Base-by-base conservation (phyloP, 2,888 invertebrate species). In the Sabatieria punctata region DNA sequence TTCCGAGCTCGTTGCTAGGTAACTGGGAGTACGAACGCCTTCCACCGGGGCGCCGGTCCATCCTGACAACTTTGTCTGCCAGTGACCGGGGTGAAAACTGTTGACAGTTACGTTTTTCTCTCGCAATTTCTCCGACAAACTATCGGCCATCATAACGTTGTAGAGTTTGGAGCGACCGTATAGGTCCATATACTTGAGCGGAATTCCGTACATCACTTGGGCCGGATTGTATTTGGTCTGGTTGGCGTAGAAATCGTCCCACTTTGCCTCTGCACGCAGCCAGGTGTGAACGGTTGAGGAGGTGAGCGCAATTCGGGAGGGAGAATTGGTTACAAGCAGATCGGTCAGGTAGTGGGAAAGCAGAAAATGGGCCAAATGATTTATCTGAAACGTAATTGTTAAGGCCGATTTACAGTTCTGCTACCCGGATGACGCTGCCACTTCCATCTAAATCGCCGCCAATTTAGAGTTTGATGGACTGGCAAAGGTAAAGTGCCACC, bases 351-450 rank as follows among this genome's bases (percentile, higher is more conserved):
- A n/a, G 21, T 40, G 11, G 42, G 24, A 21, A 6, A 45, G 40
- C 13, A 45, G 45, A 45, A 45, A 45, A 27, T 45, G 45, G 13
- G 45, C 33, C 24, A 45, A 19, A 45, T 45, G 45, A 18, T 45
- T 45, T 4, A 45, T 39, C 45, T 45, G 25, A 45, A 45, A 41
- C 11, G 21, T n/a, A n/a, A n/a, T n/a, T n/a, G n/a, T n/a, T n/a
- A n/a, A n/a, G n/a, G n/a, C n/a, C n/a, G n/a, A n/a, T n/a, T n/a
- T n/a, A n/a, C n/a, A n/a, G n/a, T n/a, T n/a, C n/a, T n/a, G n/a
- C n/a, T n/a, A n/a, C n/a, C n/a, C n/a, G n/a, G n/a, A n/a, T n/a
- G n/a, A n/a, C n/a, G n/a, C n/a, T n/a, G n/a, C n/a, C n/a, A n/a
- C n/a, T n/a, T n/a, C n/a, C n/a, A n/a, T n/a, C n/a, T n/a, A n/a